Conservation (phyloP, 2,888 invertebrate genomes). For the Heliconius sara region DNA sequence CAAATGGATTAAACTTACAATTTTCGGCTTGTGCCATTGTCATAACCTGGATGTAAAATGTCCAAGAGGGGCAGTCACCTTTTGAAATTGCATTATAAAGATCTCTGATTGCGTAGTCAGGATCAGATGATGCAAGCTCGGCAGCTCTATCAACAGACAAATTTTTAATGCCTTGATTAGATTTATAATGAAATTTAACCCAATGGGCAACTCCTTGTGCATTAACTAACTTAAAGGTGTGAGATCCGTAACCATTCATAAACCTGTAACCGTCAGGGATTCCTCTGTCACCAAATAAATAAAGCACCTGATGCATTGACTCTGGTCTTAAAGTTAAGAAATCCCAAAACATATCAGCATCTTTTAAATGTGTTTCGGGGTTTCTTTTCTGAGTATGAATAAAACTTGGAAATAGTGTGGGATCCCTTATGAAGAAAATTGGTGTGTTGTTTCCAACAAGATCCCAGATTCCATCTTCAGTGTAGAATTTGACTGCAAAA, state of each 20-base stretch:
- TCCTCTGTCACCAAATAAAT: conserved; percentile 95
- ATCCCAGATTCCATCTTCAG: conserved; percentile 96
- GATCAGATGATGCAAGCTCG: conserved; percentile 90
- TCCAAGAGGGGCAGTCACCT: conserved; percentile 90
- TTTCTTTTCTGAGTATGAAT: conserved; percentile 98
- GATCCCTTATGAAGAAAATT: conserved; percentile 96
- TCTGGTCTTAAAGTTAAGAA: conserved; percentile 95
- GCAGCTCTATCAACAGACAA: conserved; percentile 87
- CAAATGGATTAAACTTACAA: conserved; percentile 94
- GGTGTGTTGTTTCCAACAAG: conserved; percentile 97
- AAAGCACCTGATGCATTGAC: conserved; percentile 91
- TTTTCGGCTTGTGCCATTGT: conserved; percentile 92
- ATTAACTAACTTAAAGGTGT: conserved; percentile 96
- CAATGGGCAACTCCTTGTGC: conserved; percentile 88
- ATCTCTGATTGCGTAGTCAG: conserved; percentile 95
- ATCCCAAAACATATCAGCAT: conserved; percentile 98
- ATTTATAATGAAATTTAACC: conserved; percentile 97
- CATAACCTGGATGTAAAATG: conserved; percentile 94
- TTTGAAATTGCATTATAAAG: conserved; percentile 93
- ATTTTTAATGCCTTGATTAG: conserved; percentile 95
- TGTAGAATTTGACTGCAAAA: conserved; percentile 97
- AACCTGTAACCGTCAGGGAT: conserved; percentile 95
- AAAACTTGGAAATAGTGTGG: conserved; percentile 96
- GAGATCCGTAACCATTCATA: conserved; percentile 98
- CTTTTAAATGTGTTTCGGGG: conserved; percentile 95